These are phyloP conservation scores for Drosophila gunungcola DNA, from an alignment of 1,140 invertebrate species.

Conservation along the genomic window DNA sequence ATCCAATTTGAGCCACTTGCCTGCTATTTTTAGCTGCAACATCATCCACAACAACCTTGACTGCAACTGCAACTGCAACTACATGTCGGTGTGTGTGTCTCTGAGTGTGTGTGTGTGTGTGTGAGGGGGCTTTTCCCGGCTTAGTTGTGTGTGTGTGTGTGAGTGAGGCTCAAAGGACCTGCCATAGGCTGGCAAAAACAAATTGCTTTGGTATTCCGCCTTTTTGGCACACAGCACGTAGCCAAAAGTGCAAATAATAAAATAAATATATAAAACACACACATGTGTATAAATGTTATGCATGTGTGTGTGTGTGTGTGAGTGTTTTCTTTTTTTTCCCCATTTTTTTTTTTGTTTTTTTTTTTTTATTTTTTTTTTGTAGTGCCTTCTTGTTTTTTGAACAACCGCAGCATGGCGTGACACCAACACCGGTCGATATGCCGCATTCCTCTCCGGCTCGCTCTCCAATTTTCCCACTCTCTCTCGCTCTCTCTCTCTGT, in stretches of 20 bases:
- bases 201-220: constrained; percentile 29
- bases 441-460: constrained; percentile 63
- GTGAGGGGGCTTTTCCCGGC: constrained; percentile 17
- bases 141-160: constrained; percentile 3
- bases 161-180: constrained; percentile 34
- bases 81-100: constrained; percentile 1
- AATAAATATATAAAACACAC: constrained; percentile 63
- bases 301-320: constrained; percentile 11
- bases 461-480: constrained; percentile 32
- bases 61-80: constrained; percentile 46
- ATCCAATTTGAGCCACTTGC: constrained; percentile 48
- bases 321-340: constrained; percentile 12
- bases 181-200: constrained; percentile 37
- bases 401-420: constrained; percentile 60
- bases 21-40: constrained; percentile 47
- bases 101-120: constrained; percentile 1
- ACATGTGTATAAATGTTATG: constrained; percentile 23
- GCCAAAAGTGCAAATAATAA: constrained; percentile 74
- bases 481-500: constrained; percentile 2
- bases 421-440: constrained; percentile 70
- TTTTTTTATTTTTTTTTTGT: constrained; percentile 6
- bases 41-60: constrained; percentile 45
- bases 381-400: constrained; percentile 30
- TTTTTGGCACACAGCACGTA: constrained; percentile 70
- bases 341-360: constrained; percentile 4